A percentile compares a stretch with the other conserved stretches of the same genome.
phyloP scores from a whole-genome alignment of 2,113 vertebrate genomes.

The Prietella phreatophila region DNA sequence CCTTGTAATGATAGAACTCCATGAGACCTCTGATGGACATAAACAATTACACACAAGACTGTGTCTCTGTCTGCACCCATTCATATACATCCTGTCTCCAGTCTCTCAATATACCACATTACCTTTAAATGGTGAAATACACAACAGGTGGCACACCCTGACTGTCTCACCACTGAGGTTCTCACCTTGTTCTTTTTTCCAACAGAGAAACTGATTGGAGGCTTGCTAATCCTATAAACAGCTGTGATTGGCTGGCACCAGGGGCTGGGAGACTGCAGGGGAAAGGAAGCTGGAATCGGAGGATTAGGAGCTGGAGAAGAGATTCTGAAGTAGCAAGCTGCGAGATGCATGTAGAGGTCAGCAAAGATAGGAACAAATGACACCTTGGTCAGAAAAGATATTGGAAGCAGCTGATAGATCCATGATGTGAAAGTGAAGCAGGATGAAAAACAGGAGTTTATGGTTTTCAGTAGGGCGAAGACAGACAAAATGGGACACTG shows the following conservation, averaged over 20 bases:
- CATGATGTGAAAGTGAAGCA: not conserved
- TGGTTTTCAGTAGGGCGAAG: not conserved
- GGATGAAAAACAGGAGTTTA: not conserved
- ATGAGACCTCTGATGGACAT: not conserved
- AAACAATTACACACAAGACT: not conserved
- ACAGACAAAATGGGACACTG: not conserved
- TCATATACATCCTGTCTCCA: conserved; percentile 38
- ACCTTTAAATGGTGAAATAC: conserved; percentile 24
- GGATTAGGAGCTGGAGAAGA: conserved; percentile 41
- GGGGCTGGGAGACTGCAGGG: conserved; percentile 26
- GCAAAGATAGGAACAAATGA: not conserved
- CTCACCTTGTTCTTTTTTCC: conserved; percentile 30
- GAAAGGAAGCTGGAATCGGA: conserved; percentile 31
- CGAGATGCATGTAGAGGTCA: not conserved
- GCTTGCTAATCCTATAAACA: conserved; percentile 53
- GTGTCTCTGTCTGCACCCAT: not conserved
- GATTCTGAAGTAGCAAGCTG: conserved; percentile 27
- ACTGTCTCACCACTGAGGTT: conserved; percentile 30
- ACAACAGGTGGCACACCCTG: conserved; percentile 22
- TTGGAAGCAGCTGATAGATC: not conserved
- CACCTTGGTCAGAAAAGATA: not conserved
- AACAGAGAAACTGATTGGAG: conserved; percentile 41
- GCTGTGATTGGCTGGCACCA: conserved; percentile 46
- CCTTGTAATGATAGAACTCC: not conserved
- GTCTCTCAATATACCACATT: conserved; percentile 31